Conservation (phyloP, 37 sponge, comb jelly and placozoan species). For the Tethya wilhelma region DNA sequence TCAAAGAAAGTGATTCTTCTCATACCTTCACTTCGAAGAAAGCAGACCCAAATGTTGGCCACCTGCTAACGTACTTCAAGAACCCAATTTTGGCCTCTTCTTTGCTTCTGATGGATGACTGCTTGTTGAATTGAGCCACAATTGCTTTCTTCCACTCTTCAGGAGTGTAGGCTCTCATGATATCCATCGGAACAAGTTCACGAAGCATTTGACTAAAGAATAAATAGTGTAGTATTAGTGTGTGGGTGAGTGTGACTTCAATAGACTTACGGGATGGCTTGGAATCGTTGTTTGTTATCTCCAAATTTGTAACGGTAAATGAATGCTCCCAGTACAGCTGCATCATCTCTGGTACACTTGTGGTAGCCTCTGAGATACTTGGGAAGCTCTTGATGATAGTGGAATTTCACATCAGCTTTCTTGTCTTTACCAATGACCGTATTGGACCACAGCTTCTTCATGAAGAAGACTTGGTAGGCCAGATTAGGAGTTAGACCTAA, state of each 20-base stretch:
- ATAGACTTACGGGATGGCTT: slow-evolving; percentile 69
- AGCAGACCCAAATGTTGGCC: slow-evolving; percentile 97
- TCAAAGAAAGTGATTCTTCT: background rate
- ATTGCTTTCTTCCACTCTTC: slow-evolving; percentile 95
- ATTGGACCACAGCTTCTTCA: slow-evolving; percentile 96
- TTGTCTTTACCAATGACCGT: slow-evolving; percentile 87
- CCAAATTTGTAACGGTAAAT: slow-evolving; percentile 91
- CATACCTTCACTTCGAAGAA: slow-evolving; percentile 97
- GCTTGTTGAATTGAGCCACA: slow-evolving; percentile 64
- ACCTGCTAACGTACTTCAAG: slow-evolving; percentile 77
- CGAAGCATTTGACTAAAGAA: slow-evolving; percentile 67
- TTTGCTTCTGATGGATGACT: slow-evolving; percentile 22
- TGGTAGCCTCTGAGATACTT: slow-evolving; percentile 98
- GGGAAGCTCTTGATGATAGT: slow-evolving; percentile 97
- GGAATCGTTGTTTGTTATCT: slow-evolving; percentile 66
- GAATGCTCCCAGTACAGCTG: slow-evolving; percentile 73
- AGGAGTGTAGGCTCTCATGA: slow-evolving; percentile 62
- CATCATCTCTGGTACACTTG: slow-evolving; percentile 82
- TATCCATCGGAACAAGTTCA: slow-evolving; percentile 79
- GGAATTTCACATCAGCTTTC: slow-evolving; percentile 89
- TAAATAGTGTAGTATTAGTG: background rate
- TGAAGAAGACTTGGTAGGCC: slow-evolving; percentile 93
- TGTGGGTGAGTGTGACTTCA: background rate
- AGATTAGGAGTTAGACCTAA: slow-evolving; percentile 27
- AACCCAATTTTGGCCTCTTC: slow-evolving; percentile 88